Evolutionary conservation across 2,888 invertebrate species (phyloP), one percentile per base, ranked within the genome.

Genomic region (Calliopum simillimum): DNA sequence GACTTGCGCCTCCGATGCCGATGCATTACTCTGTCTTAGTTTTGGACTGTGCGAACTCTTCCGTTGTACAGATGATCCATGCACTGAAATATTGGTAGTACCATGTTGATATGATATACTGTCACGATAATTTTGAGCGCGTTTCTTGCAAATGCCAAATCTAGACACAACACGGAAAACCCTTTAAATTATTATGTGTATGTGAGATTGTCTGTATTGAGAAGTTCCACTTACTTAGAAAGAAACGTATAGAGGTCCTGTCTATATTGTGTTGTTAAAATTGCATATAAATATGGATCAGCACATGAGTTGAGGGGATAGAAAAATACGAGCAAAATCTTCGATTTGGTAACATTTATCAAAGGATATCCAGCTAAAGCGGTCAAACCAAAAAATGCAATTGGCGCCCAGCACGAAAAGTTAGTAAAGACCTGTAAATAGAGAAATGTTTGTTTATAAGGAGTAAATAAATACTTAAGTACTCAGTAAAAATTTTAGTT

Each of bases 301-400:
- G 96, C 95, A 82, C 95, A 96, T 0, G 96, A 94, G 86, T 97
- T 97, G 72, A 97, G 86, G 0, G 97, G 97, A 82, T 96, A 95
- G 82, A 97, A 95, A 83, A 97, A 95, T 11, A 97, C 96, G 72
- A 96, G 86, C 13, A 96, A 87, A 62, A 97, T 92, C 85, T 93
- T 93, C 0, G 93, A 92, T 78, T 92, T 90, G 8, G 92, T 92
- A 0, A 96, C 92, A 77, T 94, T 93, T 55, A 97, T 95, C 73
- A 96, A 86, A 0, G 96, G 95, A 76, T 89, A 91, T 0, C 95
- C 96, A 1, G 94, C 91, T 47, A 96, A 87, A 0, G 97, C 96
- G 0, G 96, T 95, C 5, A 96, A 87, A 0, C 94, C 94, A 80
- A 96, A 95, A 82, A 97, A 95, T 0, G 95, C 93, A 11, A 96